These are phyloP conservation scores for Aspidoscelis tigris DNA, from an alignment of 2,113 vertebrate genomes.

Conservation along the genomic window DNA sequence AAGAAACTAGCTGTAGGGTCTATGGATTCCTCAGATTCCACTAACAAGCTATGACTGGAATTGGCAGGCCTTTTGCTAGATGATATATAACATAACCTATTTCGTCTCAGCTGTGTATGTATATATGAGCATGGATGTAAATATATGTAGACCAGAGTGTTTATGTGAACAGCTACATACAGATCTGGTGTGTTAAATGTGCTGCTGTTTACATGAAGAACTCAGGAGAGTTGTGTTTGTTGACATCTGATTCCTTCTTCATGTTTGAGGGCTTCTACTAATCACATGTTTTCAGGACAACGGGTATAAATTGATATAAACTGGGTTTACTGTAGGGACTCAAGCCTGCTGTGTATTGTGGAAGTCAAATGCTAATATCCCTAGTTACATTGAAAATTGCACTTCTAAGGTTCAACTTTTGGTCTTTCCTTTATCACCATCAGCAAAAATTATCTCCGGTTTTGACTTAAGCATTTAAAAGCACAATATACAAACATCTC, in stretches of 20 bases:
- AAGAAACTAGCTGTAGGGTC: not conserved
- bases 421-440: not conserved
- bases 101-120: not conserved
- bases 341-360: not conserved
- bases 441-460: not conserved
- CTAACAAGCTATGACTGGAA: constrained; percentile 38
- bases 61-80: constrained; percentile 38
- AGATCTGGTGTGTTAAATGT: constrained; percentile 5
- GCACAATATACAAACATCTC: not conserved
- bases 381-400: not conserved
- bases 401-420: not conserved
- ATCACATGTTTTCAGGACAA: not conserved
- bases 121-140: constrained; percentile 3
- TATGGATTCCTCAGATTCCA: not conserved
- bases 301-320: not conserved
- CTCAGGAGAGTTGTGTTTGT: not conserved
- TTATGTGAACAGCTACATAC: constrained; percentile 27
- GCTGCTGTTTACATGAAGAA: not conserved
- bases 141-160: constrained; percentile 11
- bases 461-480: not conserved
- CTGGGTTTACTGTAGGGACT: not conserved
- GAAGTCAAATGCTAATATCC: not conserved
- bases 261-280: not conserved
- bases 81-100: constrained; percentile 29
- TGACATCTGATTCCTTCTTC: not conserved